Percentiles rank a stretch among this genome's conserved stretches.
phyloP scores from a whole-genome alignment of 2,888 invertebrate species.

The Hydropsyche betteni region DNA sequence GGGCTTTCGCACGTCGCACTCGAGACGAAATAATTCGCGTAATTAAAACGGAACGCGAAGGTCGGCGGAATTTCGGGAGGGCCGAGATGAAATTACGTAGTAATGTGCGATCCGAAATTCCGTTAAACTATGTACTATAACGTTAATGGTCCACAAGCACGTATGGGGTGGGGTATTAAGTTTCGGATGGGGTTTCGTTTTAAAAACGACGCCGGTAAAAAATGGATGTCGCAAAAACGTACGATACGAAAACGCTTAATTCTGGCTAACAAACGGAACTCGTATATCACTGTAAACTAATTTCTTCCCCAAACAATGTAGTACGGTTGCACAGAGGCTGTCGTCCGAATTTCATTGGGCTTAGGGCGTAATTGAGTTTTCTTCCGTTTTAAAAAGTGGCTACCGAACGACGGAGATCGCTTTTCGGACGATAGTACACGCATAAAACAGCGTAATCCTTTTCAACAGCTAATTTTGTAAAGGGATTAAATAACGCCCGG shows the following conservation, averaged over 20 bases:
- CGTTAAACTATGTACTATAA: neutral
- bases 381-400: constrained; percentile 19
- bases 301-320: too few species aligned
- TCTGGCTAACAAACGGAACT: too few species aligned
- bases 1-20: constrained; percentile 3
- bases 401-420: neutral
- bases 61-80: neutral
- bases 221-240: too few species aligned
- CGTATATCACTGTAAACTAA: too few species aligned
- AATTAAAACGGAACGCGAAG: constrained; percentile 25
- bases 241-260: too few species aligned
- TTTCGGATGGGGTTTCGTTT: too few species aligned
- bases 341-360: constrained; percentile 19
- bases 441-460: constrained; percentile 41
- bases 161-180: too few species aligned
- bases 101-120: constrained; percentile 12
- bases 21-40: constrained; percentile 27
- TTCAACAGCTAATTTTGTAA: constrained; percentile 43
- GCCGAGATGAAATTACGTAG: neutral
- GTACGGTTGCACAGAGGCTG: neutral
- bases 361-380: constrained; percentile 16
- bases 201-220: too few species aligned
- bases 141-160: too few species aligned
- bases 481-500: constrained; percentile 29
- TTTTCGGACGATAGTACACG: constrained; percentile 39